Evolutionary conservation across 2,888 invertebrate genomes (phyloP).

Genomic region (Prenolepis imparis): DNA sequence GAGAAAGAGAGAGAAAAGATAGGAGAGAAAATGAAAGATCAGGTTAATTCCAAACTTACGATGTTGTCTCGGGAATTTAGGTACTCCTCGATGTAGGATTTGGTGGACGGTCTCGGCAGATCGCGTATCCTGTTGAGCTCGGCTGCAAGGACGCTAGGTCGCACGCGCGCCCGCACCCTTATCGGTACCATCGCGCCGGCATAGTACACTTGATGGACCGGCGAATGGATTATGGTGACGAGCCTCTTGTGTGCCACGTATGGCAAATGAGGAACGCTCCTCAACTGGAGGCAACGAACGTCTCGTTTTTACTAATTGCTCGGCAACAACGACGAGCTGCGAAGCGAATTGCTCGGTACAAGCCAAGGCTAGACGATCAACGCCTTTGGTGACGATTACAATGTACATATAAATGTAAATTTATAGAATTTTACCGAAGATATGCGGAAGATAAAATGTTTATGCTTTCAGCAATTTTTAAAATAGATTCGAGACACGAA

Average conservation of each 20-base stretch:
- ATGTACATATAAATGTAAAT: background rate
- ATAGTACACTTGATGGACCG: slow-evolving; percentile 83
- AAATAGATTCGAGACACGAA: background rate
- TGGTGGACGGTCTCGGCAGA: slow-evolving; percentile 80
- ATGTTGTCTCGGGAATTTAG: slow-evolving; percentile 92
- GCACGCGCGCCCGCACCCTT: slow-evolving; percentile 83
- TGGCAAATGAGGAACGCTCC: slow-evolving; percentile 83
- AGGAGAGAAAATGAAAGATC: background rate
- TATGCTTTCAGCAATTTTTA: background rate
- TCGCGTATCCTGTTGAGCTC: slow-evolving; percentile 85
- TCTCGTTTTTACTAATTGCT: slow-evolving; percentile 66
- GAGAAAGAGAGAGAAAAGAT: slow-evolving; percentile 22
- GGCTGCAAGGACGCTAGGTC: slow-evolving; percentile 84
- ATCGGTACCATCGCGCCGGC: slow-evolving; percentile 82
- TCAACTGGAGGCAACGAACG: slow-evolving; percentile 79
- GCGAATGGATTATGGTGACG: slow-evolving; percentile 83
- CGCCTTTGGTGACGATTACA: slow-evolving; percentile 21
- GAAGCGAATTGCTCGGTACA: slow-evolving; percentile 36
- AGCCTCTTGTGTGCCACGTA: slow-evolving; percentile 86
- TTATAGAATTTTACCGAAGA: background rate
- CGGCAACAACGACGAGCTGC: slow-evolving; percentile 49
- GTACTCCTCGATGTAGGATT: slow-evolving; percentile 90
- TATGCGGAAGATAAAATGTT: background rate
- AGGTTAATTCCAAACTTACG: slow-evolving; percentile 79
- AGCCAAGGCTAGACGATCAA: background rate